phyloP scores from a whole-genome alignment of 2,113 vertebrate genomes.

The Trinectes maculatus region DNA sequence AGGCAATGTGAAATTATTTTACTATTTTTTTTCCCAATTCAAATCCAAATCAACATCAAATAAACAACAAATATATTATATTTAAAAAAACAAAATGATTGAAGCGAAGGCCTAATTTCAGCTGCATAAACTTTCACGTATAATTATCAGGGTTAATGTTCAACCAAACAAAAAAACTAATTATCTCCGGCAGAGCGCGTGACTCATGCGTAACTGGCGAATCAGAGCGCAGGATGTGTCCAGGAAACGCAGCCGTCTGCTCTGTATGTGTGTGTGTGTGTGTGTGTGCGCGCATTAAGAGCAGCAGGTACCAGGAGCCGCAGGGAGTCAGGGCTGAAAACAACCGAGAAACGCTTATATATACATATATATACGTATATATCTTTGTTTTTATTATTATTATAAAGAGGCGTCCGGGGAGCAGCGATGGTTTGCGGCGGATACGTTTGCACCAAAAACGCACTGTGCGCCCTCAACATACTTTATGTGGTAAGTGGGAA shows the following conservation, averaged over 20 bases:
- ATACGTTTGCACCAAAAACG: constrained; percentile 66
- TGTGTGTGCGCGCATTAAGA: not conserved
- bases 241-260: constrained; percentile 53
- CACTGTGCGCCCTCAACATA: constrained; percentile 66
- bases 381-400: no score
- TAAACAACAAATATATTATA: not conserved
- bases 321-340: not conserved
- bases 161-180: not conserved
- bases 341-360: no score
- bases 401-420: no score
- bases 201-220: constrained; percentile 7
- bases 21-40: not conserved
- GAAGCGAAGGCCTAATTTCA: not conserved
- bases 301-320: not conserved
- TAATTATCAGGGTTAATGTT: not conserved
- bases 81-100: no score
- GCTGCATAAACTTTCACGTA: not conserved
- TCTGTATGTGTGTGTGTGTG: no score
- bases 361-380: no score
- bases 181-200: not conserved
- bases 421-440: constrained; percentile 70
- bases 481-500: constrained; percentile 63
- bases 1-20: not conserved
- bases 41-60: not conserved
- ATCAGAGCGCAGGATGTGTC: constrained; percentile 33